Evolutionary conservation across 1,140 invertebrate genomes (phyloP), one percentile per base, ranked within the genome.

Genomic region (Xylocopa sonorina): DNA sequence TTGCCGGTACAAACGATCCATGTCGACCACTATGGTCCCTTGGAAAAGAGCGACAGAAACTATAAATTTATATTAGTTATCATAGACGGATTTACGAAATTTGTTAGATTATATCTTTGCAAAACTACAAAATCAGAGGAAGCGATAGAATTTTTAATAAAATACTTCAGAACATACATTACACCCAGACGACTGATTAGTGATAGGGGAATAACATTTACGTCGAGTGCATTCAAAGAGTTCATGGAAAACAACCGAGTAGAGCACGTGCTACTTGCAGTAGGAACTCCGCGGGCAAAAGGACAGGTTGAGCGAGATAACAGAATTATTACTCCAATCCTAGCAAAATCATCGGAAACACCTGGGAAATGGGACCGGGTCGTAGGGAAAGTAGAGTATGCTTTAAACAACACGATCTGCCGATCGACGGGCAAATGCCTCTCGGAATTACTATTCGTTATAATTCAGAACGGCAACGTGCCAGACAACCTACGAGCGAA

Each of bases 311-410:
- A 74, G n/a, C 46, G 71, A 1, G 1, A 88, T 24, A 89, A 92
- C 80, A 53, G 88, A 21, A 67, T 78, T 3, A 75, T 92, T 10
- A 78, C 83, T 9, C 79, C 85, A 2, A 86, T 88, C 69, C 63
- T 89, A 9, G 68, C 81, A 2, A 89, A 89, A 79, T 21, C 86
- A 18, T 32, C 57, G 1, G 69, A 75, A 1, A 41, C 64, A 51
- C 74, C n/a, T n/a, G n/a, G n/a, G n/a, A n/a, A n/a, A n/a, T n/a
- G n/a, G n/a, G n/a, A n/a, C n/a, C n/a, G n/a, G n/a, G n/a, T n/a
- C n/a, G n/a, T n/a, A n/a, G n/a, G n/a, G n/a, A n/a, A n/a, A n/a
- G n/a, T n/a, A n/a, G n/a, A n/a, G n/a, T n/a, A n/a, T n/a, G n/a
- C n/a, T n/a, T n/a, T n/a, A n/a, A n/a, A n/a, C n/a, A n/a, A 87